phyloP scores from a whole-genome alignment of 2,888 invertebrate genomes.

The Acanthosepion esculentum region DNA sequence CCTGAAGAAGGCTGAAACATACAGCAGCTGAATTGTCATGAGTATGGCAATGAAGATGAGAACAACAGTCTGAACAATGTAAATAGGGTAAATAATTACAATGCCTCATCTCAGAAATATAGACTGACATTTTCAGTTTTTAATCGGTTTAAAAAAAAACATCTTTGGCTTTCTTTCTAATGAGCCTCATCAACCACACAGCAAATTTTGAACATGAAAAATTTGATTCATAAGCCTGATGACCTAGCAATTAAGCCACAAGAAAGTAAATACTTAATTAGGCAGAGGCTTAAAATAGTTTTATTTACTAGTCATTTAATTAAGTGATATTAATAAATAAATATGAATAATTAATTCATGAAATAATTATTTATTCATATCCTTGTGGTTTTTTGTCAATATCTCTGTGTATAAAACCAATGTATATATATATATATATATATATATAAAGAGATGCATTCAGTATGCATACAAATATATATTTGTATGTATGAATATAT shows the following conservation, averaged over 20 bases:
- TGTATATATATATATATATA: too few relatives aligned
- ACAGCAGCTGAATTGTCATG: too few relatives aligned
- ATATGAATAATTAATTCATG: not conserved
- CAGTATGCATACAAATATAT: too few relatives aligned
- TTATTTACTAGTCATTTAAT: not conserved
- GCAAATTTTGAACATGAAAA: not conserved
- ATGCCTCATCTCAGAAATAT: too few relatives aligned
- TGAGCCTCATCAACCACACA: not conserved
- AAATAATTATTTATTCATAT: not conserved
- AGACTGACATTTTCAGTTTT: too few relatives aligned
- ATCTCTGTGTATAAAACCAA: not conserved
- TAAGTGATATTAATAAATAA: constrained; percentile 22
- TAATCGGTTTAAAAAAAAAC: too few relatives aligned
- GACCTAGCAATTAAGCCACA: not conserved
- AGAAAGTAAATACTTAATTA: not conserved
- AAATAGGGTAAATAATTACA: too few relatives aligned
- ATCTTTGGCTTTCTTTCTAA: not conserved
- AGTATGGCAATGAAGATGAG: too few relatives aligned
- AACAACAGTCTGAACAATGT: too few relatives aligned
- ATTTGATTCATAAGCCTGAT: not conserved
- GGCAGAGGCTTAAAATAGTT: not conserved
- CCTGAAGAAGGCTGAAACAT: too few relatives aligned
- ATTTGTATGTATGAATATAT: too few relatives aligned
- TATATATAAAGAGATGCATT: too few relatives aligned
- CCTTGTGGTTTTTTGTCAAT: not conserved